phyloP scores from a whole-genome alignment of 2,797 vertebrate species.

The Characodon lateralis region DNA sequence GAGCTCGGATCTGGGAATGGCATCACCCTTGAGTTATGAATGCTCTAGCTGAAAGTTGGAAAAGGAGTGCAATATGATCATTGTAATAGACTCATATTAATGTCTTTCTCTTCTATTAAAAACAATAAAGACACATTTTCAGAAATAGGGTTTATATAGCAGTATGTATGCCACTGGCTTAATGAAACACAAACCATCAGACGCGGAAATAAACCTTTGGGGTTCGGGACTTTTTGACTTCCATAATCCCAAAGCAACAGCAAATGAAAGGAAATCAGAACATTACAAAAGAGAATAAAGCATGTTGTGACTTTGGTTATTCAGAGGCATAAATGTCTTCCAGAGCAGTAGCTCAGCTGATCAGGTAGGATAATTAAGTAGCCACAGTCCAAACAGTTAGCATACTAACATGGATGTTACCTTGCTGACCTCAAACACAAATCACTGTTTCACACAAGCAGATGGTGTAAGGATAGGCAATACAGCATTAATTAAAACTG shows the following conservation, averaged over 20 bases:
- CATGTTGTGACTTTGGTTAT: neutral
- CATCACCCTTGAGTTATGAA: too few species aligned
- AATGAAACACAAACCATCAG: too few species aligned
- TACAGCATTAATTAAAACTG: neutral
- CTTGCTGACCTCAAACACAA: neutral
- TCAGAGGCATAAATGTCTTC: neutral
- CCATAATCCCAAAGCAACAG: neutral
- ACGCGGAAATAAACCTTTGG: too few species aligned
- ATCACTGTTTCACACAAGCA: neutral
- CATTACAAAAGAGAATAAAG: neutral
- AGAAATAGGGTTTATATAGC: too few species aligned
- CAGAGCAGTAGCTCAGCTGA: neutral
- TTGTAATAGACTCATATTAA: too few species aligned
- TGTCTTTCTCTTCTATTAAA: too few species aligned
- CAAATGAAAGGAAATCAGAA: neutral
- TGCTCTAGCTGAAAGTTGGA: too few species aligned
- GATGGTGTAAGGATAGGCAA: neutral
- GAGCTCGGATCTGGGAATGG: too few species aligned
- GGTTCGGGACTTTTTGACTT: neutral
- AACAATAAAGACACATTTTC: too few species aligned
- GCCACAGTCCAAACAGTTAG: neutral
- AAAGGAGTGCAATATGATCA: too few species aligned
- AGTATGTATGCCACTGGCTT: too few species aligned
- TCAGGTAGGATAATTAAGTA: too few species aligned
- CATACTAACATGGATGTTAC: neutral